Base-by-base conservation (phyloP, 1,140 invertebrate genomes). In the Stenopsyche tienmushanensis region DNA sequence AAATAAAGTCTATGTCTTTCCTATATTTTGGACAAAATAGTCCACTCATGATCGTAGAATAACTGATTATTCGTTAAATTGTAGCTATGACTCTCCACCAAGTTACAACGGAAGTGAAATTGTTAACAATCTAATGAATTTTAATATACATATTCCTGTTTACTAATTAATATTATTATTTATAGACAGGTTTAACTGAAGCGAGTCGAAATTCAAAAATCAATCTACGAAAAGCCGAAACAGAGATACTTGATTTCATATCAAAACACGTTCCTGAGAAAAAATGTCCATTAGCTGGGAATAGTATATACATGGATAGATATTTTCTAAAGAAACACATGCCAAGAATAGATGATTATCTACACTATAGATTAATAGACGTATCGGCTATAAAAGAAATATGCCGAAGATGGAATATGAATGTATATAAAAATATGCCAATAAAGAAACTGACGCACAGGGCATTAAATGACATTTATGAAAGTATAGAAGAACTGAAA, bases 331-430 rank as follows among this genome's bases (percentile, higher is more conserved):
- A 73, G 1, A 90, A 89, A 77, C 86, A 89, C 71, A 90, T 94
- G 87, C 90, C 92, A 0, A 77, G 69, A 34, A 74, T 95, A 13
- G 74, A 90, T 72, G 73, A 88, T 9, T 91, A 95, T 77, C 80
- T 98, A 59, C 94, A 98, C 78, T 97, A 98, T 78, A 85, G 96
- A 73, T 89, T 94, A 20, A 88, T 98, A 54, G 96, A 99, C 85
- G 94, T 97, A 2, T 93, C 90, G 26, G 86, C 90, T 1, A 78
- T 98, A 1, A 97, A 97, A 77, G 95, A 97, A 80, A 72, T 98
- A 68, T 84, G 79, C 24, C 83, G 84, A 52, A 76, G 92, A 20
- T 96, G 94, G 93, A 87, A 88, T 76, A 82, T 83, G 2, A 74
- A 81, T 29, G 74, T 87, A 18, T 85, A 78, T 72, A 72, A 80